Conservation (phyloP, 2,113 vertebrate species). For the Empidonax traillii region DNA sequence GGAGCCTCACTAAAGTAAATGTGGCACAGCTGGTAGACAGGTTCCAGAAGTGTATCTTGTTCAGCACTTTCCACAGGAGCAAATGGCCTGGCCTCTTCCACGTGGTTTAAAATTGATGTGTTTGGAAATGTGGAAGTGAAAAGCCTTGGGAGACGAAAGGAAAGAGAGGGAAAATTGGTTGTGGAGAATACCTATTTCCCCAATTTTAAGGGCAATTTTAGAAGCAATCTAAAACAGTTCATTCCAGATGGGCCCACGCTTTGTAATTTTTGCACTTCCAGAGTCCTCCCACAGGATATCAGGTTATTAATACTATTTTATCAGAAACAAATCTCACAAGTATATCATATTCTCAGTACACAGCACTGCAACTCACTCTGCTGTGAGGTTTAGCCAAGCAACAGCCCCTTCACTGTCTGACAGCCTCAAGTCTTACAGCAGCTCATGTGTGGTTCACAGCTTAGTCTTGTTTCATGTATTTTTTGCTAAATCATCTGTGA, state of each 20-base stretch:
- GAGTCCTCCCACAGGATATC: not conserved
- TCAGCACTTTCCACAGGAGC: not conserved
- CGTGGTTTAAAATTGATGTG: accelerated
- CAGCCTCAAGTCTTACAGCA: not conserved
- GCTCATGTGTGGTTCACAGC: not conserved
- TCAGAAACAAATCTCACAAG: not conserved
- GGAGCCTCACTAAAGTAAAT: not conserved
- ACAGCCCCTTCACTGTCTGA: not conserved
- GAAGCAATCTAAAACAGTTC: not conserved
- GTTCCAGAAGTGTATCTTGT: not conserved
- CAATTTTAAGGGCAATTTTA: not conserved
- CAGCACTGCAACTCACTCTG: not conserved
- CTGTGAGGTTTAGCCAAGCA: not conserved
- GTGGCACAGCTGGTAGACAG: not conserved
- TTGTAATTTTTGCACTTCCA: not conserved
- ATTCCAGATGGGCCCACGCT: not conserved
- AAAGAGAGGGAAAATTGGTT: not conserved
- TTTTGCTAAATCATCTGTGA: not conserved
- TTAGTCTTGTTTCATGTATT: not conserved
- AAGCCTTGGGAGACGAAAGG: not conserved
- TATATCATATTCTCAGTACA: not conserved
- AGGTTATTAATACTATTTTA: not conserved
- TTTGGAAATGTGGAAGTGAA: not conserved
- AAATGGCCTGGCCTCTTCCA: not conserved
- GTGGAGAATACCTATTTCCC: not conserved